Base-by-base conservation (phyloP, 2,797 vertebrate species). In the Lithobates sylvaticus region DNA sequence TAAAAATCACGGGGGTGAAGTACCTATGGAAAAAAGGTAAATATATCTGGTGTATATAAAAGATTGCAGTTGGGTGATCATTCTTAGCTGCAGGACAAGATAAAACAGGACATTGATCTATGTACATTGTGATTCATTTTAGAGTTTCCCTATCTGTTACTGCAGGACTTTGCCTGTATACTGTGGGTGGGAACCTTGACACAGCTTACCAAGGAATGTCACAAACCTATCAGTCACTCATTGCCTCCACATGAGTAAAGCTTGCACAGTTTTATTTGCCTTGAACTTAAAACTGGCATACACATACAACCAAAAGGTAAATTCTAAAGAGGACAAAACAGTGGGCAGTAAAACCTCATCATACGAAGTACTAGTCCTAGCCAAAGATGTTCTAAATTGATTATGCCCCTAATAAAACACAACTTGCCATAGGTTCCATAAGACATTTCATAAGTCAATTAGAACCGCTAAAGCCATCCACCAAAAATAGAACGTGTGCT, bases 81-180 rank as follows among this genome's bases (percentile, higher is more conserved):
- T 32, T 26, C 69, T n/a, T 76, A 36, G 76, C 9, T 34, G 12
- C 18, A 74, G 27, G 18, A 76, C 26, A 83, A 73, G 78, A 44
- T 54, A 18, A 80, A 87, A 84, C 86, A 84, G 81, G 61, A 75
- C 81, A 44, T 58, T 78, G 80, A 83, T 64, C 85, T 78, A 74
- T 69, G 81, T 61, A 83, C 85, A 83, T 67, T 32, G 61, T 36
- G 44, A 79, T 69, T 29, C 58, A 39, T 13, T 27, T 47, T 50
- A 76, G 42, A 71, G 61, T 15, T 67, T 54, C 27, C 32, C 10
- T 6, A 26, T 54, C 23, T 47, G 3, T 21, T 69, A 42, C 16
- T 36, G 69, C 1, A 44, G 81, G 76, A 83, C 86, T 87, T 87
- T 87, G 3, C 32, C 54, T 58, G 26, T 61, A 39, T 74, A 15